Base-by-base conservation (phyloP, 1,140 invertebrate genomes). In the Oscheius sp. region DNA sequence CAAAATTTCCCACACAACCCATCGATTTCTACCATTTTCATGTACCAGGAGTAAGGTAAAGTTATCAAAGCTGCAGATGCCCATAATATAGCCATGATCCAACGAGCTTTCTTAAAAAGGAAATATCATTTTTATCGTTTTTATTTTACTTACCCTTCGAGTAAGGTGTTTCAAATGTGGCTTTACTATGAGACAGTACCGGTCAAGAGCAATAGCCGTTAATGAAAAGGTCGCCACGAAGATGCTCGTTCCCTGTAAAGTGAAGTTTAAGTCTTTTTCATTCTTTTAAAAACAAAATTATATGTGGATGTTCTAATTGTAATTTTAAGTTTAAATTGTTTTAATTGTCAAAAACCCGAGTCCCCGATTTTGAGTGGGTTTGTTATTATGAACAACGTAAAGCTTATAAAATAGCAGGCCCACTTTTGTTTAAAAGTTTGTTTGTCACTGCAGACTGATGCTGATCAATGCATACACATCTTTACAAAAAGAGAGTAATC, bases 161-260 rank as follows among this genome's bases (percentile, higher is more conserved):
- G 58, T 42, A 20, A 75, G 31, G n/a, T 45, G 72, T 3, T 38
- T 61, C 1, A 61, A 38, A 32, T 74, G 72, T 15, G 67, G 72
- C 26, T 71, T 55, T 2, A 77, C 88, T 82, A 96, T 96, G 0
- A 95, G 95, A 29, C 63, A 76, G 52, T 85, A 85, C 7, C 84
- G 65, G 67, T 85, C 83, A 3, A 84, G 68, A 10, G 84, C 84
- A 36, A 85, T 81, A 0, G 82, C 84, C 7, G 79, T 76, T 2
- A 84, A 68, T 7, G 78, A 82, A 46, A 84, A 80, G 2, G 84
- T 85, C 18, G 80, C 83, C 10, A 84, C 79, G 65, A 83, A 82
- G 23, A 85, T 80, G 46, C 82, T 83, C 3, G 78, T 67, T 2
- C 79, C 72, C 61, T 31, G 32, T 66, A 73, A 42, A 32, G 31